These are phyloP conservation scores for Butastur rufipennis DNA, from an alignment of 2,113 vertebrate species.

Conservation along the genomic window DNA sequence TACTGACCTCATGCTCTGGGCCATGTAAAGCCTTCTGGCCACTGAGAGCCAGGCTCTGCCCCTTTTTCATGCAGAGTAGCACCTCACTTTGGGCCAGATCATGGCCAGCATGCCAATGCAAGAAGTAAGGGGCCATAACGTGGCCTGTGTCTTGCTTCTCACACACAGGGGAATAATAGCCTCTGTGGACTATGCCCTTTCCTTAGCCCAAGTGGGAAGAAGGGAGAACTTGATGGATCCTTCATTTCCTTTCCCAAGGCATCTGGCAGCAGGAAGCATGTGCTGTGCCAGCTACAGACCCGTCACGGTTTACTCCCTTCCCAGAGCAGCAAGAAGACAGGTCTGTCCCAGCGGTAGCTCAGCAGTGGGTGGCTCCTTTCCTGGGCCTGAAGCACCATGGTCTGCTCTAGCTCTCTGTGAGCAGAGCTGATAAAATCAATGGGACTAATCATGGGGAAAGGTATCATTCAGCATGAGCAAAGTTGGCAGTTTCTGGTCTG, in stretches of 20 bases:
- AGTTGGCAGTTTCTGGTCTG: slow-evolving; percentile 36
- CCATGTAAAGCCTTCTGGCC: slow-evolving; percentile 51
- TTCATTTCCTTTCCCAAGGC: slow-evolving; percentile 58
- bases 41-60: slow-evolving; percentile 13
- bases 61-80: slow-evolving; percentile 53
- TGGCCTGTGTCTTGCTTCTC: slow-evolving; percentile 39
- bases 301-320: slow-evolving; percentile 13
- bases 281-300: slow-evolving; percentile 37
- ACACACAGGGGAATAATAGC: slow-evolving; percentile 48
- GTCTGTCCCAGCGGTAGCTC: neutral
- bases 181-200: slow-evolving; percentile 25
- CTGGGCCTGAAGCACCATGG: neutral
- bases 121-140: neutral
- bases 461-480: slow-evolving; percentile 24
- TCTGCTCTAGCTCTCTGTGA: neutral
- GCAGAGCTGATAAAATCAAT: slow-evolving; percentile 15
- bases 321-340: slow-evolving; percentile 24
- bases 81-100: slow-evolving; percentile 45
- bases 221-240: slow-evolving; percentile 32
- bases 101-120: slow-evolving; percentile 51
- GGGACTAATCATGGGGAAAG: slow-evolving; percentile 46
- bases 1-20: slow-evolving; percentile 44
- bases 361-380: slow-evolving; percentile 36
- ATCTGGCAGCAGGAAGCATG: slow-evolving; percentile 36
- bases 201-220: slow-evolving; percentile 14